These are phyloP conservation scores for Heliconius congener DNA, from an alignment of 1,140 invertebrate species.

Conservation along the genomic window DNA sequence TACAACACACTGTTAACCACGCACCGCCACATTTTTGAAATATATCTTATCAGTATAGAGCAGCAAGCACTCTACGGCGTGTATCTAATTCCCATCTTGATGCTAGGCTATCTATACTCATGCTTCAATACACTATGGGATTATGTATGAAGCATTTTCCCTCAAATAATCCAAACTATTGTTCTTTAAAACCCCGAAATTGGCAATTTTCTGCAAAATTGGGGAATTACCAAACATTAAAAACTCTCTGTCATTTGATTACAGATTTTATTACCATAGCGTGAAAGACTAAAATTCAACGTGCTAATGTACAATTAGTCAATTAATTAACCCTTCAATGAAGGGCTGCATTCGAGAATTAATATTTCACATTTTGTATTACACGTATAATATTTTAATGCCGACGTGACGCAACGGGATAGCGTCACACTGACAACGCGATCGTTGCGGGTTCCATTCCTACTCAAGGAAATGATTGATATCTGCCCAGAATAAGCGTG, in stretches of 20 bases:
- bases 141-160: background rate
- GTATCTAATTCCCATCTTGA: too few relatives aligned
- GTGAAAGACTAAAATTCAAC: background rate
- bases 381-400: background rate
- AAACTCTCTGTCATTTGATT: background rate
- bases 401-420: too few relatives aligned
- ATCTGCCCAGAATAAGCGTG: too few relatives aligned
- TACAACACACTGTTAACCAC: too few relatives aligned
- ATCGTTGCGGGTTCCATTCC: too few relatives aligned
- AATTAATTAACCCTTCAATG: constrained; percentile 6
- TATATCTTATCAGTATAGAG: too few relatives aligned
- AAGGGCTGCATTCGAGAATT: background rate
- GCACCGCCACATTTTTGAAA: too few relatives aligned
- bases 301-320: background rate
- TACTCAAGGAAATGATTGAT: too few relatives aligned
- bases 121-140: too few relatives aligned
- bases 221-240: background rate
- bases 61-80: too few relatives aligned
- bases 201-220: background rate
- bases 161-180: background rate
- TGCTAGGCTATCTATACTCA: too few relatives aligned
- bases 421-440: too few relatives aligned
- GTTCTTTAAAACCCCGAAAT: background rate
- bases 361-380: background rate
- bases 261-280: background rate